phyloP scores from a whole-genome alignment of 2,113 vertebrate species.

The Haemorhous mexicanus region DNA sequence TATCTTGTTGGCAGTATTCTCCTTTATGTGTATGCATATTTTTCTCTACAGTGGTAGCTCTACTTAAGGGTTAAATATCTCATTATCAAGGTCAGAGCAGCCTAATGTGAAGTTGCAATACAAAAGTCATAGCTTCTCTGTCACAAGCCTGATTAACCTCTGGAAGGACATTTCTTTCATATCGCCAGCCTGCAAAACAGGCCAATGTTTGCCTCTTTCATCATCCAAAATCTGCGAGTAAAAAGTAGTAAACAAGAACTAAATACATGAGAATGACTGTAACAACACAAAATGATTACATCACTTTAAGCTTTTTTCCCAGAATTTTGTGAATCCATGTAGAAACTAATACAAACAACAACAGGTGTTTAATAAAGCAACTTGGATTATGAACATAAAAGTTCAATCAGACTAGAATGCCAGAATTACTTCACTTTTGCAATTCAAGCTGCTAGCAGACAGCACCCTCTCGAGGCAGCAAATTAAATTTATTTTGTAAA shows the following conservation, averaged over 20 bases:
- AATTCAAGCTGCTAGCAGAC: conserved; percentile 53
- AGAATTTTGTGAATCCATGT: background rate
- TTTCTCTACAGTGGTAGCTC: background rate
- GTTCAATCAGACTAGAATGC: background rate
- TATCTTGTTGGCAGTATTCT: background rate
- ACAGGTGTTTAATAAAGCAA: background rate
- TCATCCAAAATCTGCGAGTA: background rate
- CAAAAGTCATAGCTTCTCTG: background rate
- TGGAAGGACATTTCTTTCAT: background rate
- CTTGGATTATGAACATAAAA: background rate
- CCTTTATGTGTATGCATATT: background rate
- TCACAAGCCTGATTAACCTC: background rate
- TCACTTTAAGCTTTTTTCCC: background rate
- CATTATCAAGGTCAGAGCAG: background rate
- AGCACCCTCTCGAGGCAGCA: conserved; percentile 69
- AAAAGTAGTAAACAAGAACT: background rate
- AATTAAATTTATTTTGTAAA: background rate
- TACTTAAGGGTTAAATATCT: background rate
- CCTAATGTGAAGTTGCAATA: background rate
- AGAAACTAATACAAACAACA: background rate
- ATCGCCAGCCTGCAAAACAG: background rate
- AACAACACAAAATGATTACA: background rate
- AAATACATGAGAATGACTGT: background rate
- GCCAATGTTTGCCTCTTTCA: background rate
- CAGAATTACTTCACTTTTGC: background rate